A percentile compares a stretch with the other conserved stretches of the same genome.
Conservation (phyloP, 2,797 vertebrate species). For the Oceanodroma leucorhoa region DNA sequence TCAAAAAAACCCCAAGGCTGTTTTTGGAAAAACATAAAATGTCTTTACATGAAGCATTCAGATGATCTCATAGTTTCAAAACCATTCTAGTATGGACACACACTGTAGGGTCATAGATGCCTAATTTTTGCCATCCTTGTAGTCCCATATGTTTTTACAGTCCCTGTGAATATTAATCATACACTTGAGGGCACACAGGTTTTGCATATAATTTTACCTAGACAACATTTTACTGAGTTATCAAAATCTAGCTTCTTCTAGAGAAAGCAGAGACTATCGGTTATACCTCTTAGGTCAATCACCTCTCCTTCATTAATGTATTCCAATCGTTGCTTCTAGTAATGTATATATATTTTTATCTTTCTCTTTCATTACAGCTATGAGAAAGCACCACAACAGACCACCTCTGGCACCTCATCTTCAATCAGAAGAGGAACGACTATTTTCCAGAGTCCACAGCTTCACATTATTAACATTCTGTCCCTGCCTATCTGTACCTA, state of each 20-base stretch:
- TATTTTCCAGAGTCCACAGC: background rate
- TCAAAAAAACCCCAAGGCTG: background rate
- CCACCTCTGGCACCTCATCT: background rate
- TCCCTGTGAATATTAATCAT: background rate
- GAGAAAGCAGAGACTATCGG: background rate
- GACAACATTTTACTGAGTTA: background rate
- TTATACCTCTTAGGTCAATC: background rate
- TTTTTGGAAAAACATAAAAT: background rate
- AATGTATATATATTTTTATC: background rate
- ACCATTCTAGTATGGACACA: background rate
- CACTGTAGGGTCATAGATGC: background rate
- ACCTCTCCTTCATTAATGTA: constrained; percentile 1
- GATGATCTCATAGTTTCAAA: background rate
- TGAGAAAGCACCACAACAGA: background rate
- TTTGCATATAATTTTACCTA: constrained; percentile 15
- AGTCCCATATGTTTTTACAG: background rate
- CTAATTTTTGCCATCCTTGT: background rate
- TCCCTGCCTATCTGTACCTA: background rate
- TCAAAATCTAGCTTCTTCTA: background rate
- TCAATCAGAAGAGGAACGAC: background rate
- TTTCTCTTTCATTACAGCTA: background rate
- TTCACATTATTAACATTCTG: background rate
- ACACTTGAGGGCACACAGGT: background rate
- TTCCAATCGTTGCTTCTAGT: background rate
- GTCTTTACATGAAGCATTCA: background rate